Evolutionary conservation across 2,888 invertebrate species (phyloP), one percentile per base, ranked within the genome.

Genomic region (Zhengitettix transpicula): DNA sequence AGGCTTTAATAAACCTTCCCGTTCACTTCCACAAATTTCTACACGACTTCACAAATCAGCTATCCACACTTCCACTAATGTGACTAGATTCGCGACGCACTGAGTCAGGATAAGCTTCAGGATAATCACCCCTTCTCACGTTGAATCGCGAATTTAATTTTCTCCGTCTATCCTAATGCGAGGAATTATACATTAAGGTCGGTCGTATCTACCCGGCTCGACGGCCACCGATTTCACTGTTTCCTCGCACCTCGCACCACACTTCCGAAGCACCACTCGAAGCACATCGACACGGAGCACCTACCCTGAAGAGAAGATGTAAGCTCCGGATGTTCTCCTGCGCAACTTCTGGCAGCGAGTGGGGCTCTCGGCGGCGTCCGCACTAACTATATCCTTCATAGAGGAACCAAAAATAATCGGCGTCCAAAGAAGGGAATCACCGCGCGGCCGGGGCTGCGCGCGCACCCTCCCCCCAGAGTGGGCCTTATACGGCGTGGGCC

Each of bases 311-410:
- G 47, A 47, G 47, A 47, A 47, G 47, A n/a, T 14, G 47, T 12
- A 14, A n/a, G 47, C 14, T 47, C 47, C 14, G n/a, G 47, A 12
- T 12, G n/a, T n/a, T 47, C 47, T n/a, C 47, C n/a, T 47, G 47
- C n/a, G 47, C 47, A 47, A n/a, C 47, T 47, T 12, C 47, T 47
- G 55, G 55, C 55, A 55, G 55, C 55, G 55, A 55, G 55, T 55
- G 55, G 55, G 41, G 40, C 14, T n/a, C 14, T n/a, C 55, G 40
- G 15, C 55, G 40, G 14, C 55, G 40, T 12, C 28, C 40, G n/a
- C 40, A 41, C 55, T 40, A 41, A 28, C 55, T 55, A 41, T 55
- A 55, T 55, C 55, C 55, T 41, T 40, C 55, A 40, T 14, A 12
- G 47, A 12, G 47, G 14, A 12, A 47, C 47, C 55, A n/a, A 55